Conservation (phyloP, 2,797 vertebrate genomes). For the Amblyraja radiata region DNA sequence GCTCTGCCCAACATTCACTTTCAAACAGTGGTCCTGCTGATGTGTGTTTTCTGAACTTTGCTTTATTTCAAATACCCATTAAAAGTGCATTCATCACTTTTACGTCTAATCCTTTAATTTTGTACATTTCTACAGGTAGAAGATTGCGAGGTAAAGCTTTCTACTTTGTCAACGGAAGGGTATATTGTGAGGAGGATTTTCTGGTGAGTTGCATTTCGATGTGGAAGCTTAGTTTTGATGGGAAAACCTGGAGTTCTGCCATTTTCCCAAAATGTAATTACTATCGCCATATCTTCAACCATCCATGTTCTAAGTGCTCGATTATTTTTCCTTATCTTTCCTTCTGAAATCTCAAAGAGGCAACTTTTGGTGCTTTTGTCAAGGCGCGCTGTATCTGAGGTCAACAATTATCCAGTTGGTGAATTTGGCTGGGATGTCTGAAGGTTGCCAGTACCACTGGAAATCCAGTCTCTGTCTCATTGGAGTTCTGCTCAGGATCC, state of each 20-base stretch:
- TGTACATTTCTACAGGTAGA: conserved; percentile 65
- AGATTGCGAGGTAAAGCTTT: conserved; percentile 92
- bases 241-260: too few species aligned
- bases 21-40: background rate
- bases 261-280: too few species aligned
- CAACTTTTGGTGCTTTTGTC: too few species aligned
- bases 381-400: too few species aligned
- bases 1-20: background rate
- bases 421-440: background rate
- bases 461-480: background rate
- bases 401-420: background rate
- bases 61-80: background rate
- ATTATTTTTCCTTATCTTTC: too few species aligned
- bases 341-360: too few species aligned
- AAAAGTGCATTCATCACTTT: background rate
- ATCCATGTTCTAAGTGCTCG: too few species aligned
- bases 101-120: background rate
- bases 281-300: too few species aligned
- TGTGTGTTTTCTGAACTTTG: background rate
- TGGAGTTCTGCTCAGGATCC: too few species aligned
- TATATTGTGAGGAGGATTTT: conserved; percentile 96
- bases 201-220: conserved; percentile 66
- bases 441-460: background rate
- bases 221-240: background rate
- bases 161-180: conserved; percentile 91